These are phyloP conservation scores for Acipenser ruthenus DNA, from an alignment of 2,797 vertebrate species.

Conservation along the genomic window DNA sequence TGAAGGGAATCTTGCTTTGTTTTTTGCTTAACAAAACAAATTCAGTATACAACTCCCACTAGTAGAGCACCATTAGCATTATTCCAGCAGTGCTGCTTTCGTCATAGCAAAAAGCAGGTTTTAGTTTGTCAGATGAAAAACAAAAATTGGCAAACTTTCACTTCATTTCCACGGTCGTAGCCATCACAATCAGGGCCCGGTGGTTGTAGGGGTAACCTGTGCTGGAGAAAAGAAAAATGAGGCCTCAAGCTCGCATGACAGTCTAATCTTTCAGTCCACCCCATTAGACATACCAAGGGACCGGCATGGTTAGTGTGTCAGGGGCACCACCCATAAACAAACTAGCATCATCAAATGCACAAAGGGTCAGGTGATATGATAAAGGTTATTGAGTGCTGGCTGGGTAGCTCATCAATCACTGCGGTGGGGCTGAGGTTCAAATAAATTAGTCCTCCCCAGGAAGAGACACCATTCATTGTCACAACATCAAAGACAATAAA, in stretches of 20 bases:
- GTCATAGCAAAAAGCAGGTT: conserved; percentile 44
- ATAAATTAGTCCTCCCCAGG: too few relatives aligned
- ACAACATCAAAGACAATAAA: too few relatives aligned
- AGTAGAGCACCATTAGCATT: conserved; percentile 23
- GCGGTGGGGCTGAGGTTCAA: too few relatives aligned
- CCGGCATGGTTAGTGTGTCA: conserved; percentile 62
- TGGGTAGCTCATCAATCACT: too few relatives aligned
- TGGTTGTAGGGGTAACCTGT: conserved; percentile 51
- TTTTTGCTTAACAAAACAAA: conserved; percentile 25
- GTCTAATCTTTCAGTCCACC: conserved; percentile 82
- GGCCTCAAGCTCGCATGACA: conserved; percentile 72
- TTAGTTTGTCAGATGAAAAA: conserved; percentile 54
- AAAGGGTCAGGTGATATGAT: conserved; percentile 20
- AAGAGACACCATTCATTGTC: too few relatives aligned
- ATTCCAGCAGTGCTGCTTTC: conserved; percentile 46
- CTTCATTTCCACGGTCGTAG: conserved; percentile 41
- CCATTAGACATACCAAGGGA: conserved; percentile 67
- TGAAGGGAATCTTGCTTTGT: conserved; percentile 1
- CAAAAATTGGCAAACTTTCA: conserved; percentile 81
- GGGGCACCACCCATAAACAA: conserved; percentile 77
- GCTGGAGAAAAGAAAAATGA: conserved; percentile 82
- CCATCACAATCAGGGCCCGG: conserved; percentile 61
- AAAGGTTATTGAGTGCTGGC: too few relatives aligned
- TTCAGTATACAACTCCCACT: conserved; percentile 21
- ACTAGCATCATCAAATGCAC: conserved; percentile 45